Evolutionary conservation across 1,140 invertebrate genomes (phyloP).

Genomic region (Caenorhabditis brenneri): DNA sequence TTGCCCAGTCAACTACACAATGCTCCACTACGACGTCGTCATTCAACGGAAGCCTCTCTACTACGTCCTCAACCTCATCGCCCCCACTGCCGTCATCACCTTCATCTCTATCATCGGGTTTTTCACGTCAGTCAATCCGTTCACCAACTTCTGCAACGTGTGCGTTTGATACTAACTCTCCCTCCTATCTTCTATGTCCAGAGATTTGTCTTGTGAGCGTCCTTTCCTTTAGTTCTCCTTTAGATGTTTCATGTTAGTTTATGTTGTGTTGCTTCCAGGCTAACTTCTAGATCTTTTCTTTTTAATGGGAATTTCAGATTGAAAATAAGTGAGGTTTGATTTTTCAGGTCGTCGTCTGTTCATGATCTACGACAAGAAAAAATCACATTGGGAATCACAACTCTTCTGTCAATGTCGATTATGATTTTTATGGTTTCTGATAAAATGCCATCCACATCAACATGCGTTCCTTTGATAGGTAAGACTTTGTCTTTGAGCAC

Average conservation of each 20-base stretch:
- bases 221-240: background rate
- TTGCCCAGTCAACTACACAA: constrained; percentile 64
- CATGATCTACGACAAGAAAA: constrained; percentile 56
- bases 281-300: background rate
- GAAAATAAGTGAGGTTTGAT: background rate
- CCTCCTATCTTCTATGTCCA: background rate
- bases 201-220: constrained; percentile 28
- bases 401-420: constrained; percentile 59
- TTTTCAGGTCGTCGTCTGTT: constrained; percentile 51
- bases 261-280: background rate
- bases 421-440: constrained; percentile 60
- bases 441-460: constrained; percentile 56
- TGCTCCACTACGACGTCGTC: constrained; percentile 64
- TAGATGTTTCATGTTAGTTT: background rate
- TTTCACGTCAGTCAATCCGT: constrained; percentile 60
- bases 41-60: constrained; percentile 68
- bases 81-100: constrained; percentile 65
- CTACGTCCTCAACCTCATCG: constrained; percentile 66
- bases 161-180: constrained; percentile 9
- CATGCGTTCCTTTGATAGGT: constrained; percentile 52
- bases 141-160: constrained; percentile 38
- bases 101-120: constrained; percentile 69
- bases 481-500: background rate
- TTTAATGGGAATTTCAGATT: background rate
- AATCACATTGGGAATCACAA: constrained; percentile 57